Base-by-base conservation (phyloP, 2,113 vertebrate species). In the Indicator maculatus region DNA sequence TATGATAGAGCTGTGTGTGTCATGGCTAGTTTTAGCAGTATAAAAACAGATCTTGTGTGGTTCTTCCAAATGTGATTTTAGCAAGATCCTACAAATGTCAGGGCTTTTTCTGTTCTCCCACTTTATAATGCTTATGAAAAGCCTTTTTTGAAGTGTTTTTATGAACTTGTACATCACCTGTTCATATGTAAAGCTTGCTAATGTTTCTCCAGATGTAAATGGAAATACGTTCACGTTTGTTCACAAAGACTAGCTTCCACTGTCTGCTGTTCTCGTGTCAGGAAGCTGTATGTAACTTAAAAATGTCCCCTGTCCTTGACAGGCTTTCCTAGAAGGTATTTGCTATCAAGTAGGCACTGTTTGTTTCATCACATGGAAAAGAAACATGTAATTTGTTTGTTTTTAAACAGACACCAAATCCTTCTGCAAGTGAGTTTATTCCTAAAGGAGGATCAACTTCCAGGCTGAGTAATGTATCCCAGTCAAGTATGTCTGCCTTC, bases 341-440 rank as follows among this genome's bases (percentile, higher is more conserved):
- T 96, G 75, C 26, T 82, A 26, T 24, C 12, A 31, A 52, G 15
- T 70, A 90, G 76, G 16, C 16, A 61, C 45, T 82, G 21, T 77
- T 31, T 24, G 71, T 61, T 13, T 85, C 63, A 96, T 91, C 66
- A 80, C 41, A 20, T 75, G 83, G 89, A 67, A 76, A 95, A 83
- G 88, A 94, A 96, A 41, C 72, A 69, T 96, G 94, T 96, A 95
- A 94, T 94, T 91, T 96, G 3, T 96, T 97, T 97, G 86, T 96
- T 98, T 98, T 98, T 83, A 94, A 97, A 97, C 96, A 99, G 99
- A 97, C 98, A 97, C 99, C 99, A 97, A 99, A 99, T 97, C 99
- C 99, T 75, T 96, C 99, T 97, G 99, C 99, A 96, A 99, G 97
- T 86, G 99, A 99, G 91, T 99, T 99, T 97, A 98, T 99, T 97